phyloP scores from a whole-genome alignment of 2,113 vertebrate species.

The Dicentrarchus labrax region DNA sequence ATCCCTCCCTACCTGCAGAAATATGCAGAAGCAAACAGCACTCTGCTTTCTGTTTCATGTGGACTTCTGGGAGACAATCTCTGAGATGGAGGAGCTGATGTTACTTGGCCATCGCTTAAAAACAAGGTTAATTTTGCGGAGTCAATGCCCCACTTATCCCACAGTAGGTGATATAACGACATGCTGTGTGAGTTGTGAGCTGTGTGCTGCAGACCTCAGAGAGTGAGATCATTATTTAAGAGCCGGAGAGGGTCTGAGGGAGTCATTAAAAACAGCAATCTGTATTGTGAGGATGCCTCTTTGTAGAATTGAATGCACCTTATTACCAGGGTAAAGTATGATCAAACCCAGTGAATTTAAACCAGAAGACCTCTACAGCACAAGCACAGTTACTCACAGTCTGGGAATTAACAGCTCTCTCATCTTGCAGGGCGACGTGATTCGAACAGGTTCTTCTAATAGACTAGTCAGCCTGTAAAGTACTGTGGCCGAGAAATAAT shows the following conservation, averaged over 20 bases:
- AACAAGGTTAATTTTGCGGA: constrained; percentile 36
- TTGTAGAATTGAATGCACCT: constrained; percentile 41
- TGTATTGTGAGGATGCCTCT: constrained; percentile 52
- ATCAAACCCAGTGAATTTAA: constrained; percentile 38
- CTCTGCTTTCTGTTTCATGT: too few relatives aligned
- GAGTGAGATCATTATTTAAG: constrained; percentile 67
- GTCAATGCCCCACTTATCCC: constrained; percentile 53
- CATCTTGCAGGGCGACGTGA: constrained; percentile 17
- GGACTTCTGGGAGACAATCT: background rate
- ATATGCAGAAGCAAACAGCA: too few relatives aligned
- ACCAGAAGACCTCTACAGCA: constrained; percentile 13
- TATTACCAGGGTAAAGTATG: constrained; percentile 41
- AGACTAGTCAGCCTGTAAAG: constrained; percentile 30
- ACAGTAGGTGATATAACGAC: constrained; percentile 47
- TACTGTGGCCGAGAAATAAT: background rate
- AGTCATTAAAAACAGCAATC: constrained; percentile 60
- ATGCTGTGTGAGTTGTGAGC: constrained; percentile 62
- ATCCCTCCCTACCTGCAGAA: too few relatives aligned
- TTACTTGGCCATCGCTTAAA: constrained; percentile 20
- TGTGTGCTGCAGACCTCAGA: constrained; percentile 24
- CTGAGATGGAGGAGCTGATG: constrained; percentile 4
- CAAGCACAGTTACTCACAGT: constrained; percentile 30
- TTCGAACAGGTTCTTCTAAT: constrained; percentile 43
- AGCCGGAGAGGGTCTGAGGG: constrained; percentile 39
- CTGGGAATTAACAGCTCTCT: constrained; percentile 43